Conservation (phyloP, 1,140 invertebrate genomes). For the Hyposmocoma kahamanoa region DNA sequence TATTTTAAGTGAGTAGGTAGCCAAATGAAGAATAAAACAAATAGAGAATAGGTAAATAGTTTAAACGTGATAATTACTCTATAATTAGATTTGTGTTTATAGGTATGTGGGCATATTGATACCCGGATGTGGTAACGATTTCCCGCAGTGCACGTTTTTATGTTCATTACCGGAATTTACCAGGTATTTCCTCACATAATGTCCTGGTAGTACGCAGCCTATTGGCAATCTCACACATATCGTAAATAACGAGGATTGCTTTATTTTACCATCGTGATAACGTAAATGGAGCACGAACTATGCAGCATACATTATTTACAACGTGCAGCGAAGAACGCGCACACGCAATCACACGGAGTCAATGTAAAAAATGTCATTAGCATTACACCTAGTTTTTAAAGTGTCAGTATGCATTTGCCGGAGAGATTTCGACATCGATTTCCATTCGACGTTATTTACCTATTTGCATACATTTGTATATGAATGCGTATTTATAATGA, state of each 20-base stretch:
- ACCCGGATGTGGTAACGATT: no score
- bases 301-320: slow-evolving; percentile 48
- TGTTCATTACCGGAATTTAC: no score
- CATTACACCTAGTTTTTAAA: slow-evolving; percentile 21
- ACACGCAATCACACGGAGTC: slow-evolving; percentile 43
- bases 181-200: no score
- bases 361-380: slow-evolving; percentile 32
- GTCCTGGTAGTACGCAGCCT: no score
- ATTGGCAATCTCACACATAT: slow-evolving; percentile 21
- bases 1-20: no score
- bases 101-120: no score
- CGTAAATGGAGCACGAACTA: slow-evolving; percentile 59
- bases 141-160: no score
- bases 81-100: no score
- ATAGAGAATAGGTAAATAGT: no score
- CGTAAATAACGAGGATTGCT: slow-evolving; percentile 36
- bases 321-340: slow-evolving; percentile 45
- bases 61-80: no score
- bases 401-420: slow-evolving; percentile 8
- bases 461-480: not conserved
- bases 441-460: not conserved
- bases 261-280: slow-evolving; percentile 57
- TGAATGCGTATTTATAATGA: no score
- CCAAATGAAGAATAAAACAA: no score
- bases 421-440: slow-evolving; percentile 31